phyloP scores from a whole-genome alignment of 2,888 invertebrate genomes.

The Augiades crinisus region DNA sequence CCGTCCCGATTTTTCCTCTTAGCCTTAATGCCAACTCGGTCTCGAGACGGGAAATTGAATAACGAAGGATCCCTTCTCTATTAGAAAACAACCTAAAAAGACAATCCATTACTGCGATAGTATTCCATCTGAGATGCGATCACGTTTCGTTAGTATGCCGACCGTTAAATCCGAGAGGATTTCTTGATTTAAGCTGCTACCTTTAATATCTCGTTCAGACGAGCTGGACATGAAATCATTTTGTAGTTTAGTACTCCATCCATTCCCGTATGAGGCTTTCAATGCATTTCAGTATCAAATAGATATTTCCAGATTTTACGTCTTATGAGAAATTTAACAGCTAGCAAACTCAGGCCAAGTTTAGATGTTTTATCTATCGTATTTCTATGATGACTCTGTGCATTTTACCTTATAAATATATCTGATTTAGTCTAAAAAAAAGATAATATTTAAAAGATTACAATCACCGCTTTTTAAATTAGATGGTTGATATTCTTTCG shows the following conservation, averaged over 20 bases:
- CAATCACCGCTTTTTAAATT: not conserved
- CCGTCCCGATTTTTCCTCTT: slow-evolving; percentile 32
- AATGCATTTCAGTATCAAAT: too few relatives aligned
- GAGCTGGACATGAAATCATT: not conserved
- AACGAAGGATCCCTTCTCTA: slow-evolving; percentile 33
- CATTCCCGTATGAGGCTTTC: too few relatives aligned
- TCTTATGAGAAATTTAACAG: too few relatives aligned
- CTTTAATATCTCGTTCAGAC: not conserved
- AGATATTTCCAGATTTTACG: too few relatives aligned
- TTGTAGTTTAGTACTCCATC: not conserved
- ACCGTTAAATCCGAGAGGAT: not conserved
- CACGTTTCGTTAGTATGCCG: not conserved
- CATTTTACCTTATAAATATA: not conserved
- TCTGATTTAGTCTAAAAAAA: not conserved
- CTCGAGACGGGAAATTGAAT: slow-evolving; percentile 40
- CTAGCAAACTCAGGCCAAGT: too few relatives aligned
- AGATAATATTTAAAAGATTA: too few relatives aligned
- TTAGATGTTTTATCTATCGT: not conserved
- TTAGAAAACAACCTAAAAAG: slow-evolving; percentile 18
- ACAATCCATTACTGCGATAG: slow-evolving; percentile 6
- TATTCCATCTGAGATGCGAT: not conserved
- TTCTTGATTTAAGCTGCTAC: not conserved
- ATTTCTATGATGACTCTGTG: not conserved
- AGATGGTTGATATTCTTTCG: not conserved
- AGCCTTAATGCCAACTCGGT: slow-evolving; percentile 25